Evolutionary conservation across 2,888 invertebrate genomes (phyloP).

Genomic region (Cyclophora albipunctata): DNA sequence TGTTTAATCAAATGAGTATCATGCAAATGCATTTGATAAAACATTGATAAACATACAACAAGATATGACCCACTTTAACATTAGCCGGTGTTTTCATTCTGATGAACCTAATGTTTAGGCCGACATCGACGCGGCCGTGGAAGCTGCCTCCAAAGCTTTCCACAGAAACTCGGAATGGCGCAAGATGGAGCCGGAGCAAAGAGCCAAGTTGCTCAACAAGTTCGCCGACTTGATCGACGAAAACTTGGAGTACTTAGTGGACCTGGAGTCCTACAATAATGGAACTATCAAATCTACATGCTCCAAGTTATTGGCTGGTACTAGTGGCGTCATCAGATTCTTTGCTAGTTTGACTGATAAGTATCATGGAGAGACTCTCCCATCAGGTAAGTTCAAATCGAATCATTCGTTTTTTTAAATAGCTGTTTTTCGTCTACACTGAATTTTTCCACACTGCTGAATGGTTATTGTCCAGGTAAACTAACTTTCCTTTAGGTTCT

Average conservation of each 20-base stretch:
- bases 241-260: conserved; percentile 83
- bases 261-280: conserved; percentile 92
- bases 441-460: too few species aligned
- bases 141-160: conserved; percentile 84
- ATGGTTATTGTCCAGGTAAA: too few species aligned
- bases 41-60: too few species aligned
- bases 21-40: too few species aligned
- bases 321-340: conserved; percentile 77
- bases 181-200: conserved; percentile 84
- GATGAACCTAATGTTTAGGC: conserved; percentile 52
- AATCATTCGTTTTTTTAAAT: too few species aligned
- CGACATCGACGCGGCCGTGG: conserved; percentile 85
- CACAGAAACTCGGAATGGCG: conserved; percentile 82
- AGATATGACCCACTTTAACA: too few species aligned
- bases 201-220: conserved; percentile 81
- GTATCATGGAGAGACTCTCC: conserved; percentile 78
- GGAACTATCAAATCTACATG: conserved; percentile 53
- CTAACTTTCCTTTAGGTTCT: too few species aligned
- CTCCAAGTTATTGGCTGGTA: too few species aligned
- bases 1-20: too few species aligned
- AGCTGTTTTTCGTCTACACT: too few species aligned
- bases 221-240: conserved; percentile 86
- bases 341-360: conserved; percentile 95
- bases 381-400: conserved; percentile 9
- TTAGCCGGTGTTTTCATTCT: too few species aligned